Conservation (phyloP, 2,888 invertebrate genomes). For the Anoplius nigerrimus region DNA sequence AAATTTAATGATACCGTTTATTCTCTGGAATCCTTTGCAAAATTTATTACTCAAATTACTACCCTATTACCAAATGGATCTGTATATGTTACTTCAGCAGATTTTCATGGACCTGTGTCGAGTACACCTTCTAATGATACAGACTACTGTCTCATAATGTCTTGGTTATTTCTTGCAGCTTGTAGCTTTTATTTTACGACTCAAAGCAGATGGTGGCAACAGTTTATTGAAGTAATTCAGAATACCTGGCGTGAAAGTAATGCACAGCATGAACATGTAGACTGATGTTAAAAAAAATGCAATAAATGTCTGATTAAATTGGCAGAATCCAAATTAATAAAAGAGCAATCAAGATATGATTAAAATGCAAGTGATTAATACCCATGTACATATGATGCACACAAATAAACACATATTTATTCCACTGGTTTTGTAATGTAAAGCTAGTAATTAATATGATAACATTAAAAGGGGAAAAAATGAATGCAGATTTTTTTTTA, state of each 20-base stretch:
- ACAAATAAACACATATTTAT: constrained; percentile 35
- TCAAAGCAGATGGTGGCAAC: constrained; percentile 85
- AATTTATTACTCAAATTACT: constrained; percentile 86
- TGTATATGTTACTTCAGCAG: constrained; percentile 84
- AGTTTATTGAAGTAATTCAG: constrained; percentile 88
- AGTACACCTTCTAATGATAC: constrained; percentile 85
- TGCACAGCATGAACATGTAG: constrained; percentile 86
- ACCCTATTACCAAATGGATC: constrained; percentile 81
- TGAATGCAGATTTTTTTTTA: constrained; percentile 5
- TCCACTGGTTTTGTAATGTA: too few species aligned
- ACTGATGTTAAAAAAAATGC: constrained; percentile 72
- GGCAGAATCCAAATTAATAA: background rate
- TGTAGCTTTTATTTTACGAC: constrained; percentile 86
- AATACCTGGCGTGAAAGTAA: constrained; percentile 93
- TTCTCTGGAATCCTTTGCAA: constrained; percentile 85
- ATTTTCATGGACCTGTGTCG: constrained; percentile 88
- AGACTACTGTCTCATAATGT: constrained; percentile 87
- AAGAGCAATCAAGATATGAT: constrained; percentile 24
- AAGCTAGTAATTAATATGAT: constrained; percentile 22
- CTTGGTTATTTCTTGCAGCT: constrained; percentile 89
- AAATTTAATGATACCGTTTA: constrained; percentile 90
- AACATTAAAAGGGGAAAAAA: constrained; percentile 18
- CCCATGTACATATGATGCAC: background rate
- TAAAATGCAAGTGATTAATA: too few species aligned
- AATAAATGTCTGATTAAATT: constrained; percentile 2